A percentile compares a stretch with the other conserved stretches of the same genome.
Evolutionary conservation across 2,113 vertebrate genomes (phyloP).

Genomic region (Nannobrachium achirus): DNA sequence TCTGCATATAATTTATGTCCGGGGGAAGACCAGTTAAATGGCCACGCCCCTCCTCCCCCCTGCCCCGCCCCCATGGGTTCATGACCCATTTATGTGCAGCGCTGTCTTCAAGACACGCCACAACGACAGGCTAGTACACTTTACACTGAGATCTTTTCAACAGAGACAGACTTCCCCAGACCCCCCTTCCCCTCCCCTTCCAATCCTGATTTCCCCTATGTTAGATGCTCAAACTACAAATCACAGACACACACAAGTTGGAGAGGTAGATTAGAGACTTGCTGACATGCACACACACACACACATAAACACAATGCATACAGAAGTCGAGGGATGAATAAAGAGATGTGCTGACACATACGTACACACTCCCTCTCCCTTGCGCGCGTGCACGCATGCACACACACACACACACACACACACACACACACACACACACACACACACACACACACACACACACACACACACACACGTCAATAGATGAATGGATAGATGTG

Average conservation of each 20-base stretch:
- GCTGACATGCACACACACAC: too few species aligned
- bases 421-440: constrained; percentile 1
- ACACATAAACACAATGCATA: too few species aligned
- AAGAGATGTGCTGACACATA: background rate
- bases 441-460: constrained; percentile 1
- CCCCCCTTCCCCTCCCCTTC: too few species aligned
- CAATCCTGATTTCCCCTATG: background rate
- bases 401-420: background rate
- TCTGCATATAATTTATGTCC: constrained; percentile 38
- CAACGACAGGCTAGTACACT: constrained; percentile 53
- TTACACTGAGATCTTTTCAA: constrained; percentile 47
- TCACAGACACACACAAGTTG: too few species aligned
- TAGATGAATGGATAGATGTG: constrained; percentile 37
- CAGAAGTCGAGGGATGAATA: too few species aligned
- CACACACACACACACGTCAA: background rate
- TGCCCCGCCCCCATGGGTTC: constrained; percentile 42
- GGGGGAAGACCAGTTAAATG: background rate
- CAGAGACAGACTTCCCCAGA: background rate
- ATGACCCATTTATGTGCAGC: constrained; percentile 53
- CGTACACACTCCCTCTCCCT: background rate
- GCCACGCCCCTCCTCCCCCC: constrained; percentile 42
- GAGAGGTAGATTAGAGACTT: too few species aligned
- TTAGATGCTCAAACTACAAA: too few species aligned
- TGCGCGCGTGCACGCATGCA: too few species aligned
- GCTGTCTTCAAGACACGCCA: constrained; percentile 43